Evolutionary conservation across 1,140 invertebrate species (phyloP).

Genomic region (Sesamia nonagrioides): DNA sequence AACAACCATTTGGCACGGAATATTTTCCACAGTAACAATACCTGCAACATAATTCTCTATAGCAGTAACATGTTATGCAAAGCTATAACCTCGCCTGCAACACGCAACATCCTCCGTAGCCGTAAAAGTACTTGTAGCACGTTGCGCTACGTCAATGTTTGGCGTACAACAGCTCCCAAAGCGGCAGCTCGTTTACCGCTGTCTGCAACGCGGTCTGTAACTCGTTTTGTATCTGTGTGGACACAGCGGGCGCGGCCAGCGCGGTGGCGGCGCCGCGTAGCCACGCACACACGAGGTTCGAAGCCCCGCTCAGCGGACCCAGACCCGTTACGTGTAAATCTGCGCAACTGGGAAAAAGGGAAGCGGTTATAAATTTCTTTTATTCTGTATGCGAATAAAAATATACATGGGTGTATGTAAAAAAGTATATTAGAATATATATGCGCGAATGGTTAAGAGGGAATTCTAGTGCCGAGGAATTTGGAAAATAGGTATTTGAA

Average conservation of each 20-base stretch:
- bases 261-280: slow-evolving; percentile 65
- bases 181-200: slow-evolving; percentile 61
- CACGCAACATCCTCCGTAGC: neutral
- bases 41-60: too few species aligned
- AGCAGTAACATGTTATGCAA: too few species aligned
- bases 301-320: slow-evolving; percentile 65
- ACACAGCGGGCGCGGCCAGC: slow-evolving; percentile 68
- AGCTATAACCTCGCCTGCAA: neutral
- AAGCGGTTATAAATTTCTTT: neutral
- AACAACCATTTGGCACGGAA: neutral
- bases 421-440: too few species aligned
- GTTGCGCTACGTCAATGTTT: slow-evolving; percentile 41
- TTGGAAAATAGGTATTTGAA: too few species aligned
- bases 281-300: slow-evolving; percentile 62
- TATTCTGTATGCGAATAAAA: too few species aligned
- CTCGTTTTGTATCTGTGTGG: slow-evolving; percentile 68
- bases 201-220: slow-evolving; percentile 65
- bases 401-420: too few species aligned
- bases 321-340: slow-evolving; percentile 77
- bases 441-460: too few species aligned
- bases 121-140: too few species aligned
- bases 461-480: too few species aligned
- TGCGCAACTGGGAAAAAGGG: slow-evolving; percentile 59
- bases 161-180: slow-evolving; percentile 69
- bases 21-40: too few species aligned